Conservation (phyloP, 2,113 vertebrate species). For the Lepus timidus region DNA sequence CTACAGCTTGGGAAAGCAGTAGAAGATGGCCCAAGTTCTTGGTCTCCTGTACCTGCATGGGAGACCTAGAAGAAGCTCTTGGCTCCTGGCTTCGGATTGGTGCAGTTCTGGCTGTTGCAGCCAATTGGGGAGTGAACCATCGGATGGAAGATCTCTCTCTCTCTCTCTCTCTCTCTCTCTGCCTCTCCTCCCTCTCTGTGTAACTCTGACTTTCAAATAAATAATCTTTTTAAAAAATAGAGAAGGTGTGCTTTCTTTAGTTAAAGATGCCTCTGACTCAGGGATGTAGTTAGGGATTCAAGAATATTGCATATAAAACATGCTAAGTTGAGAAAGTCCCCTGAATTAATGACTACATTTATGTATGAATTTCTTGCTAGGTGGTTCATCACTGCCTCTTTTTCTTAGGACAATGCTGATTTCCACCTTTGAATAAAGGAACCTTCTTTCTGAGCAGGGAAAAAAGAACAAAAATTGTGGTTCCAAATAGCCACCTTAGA, state of each 20-base stretch:
- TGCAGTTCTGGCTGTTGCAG: too few species aligned
- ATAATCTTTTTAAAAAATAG: too few species aligned
- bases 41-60: too few species aligned
- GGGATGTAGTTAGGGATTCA: background rate
- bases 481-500: background rate
- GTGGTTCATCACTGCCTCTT: background rate
- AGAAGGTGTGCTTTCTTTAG: background rate
- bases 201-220: too few species aligned
- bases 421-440: background rate
- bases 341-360: background rate
- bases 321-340: background rate
- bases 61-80: too few species aligned
- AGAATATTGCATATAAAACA: background rate
- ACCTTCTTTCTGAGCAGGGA: background rate
- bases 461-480: background rate
- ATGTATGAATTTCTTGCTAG: background rate
- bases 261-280: background rate
- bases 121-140: too few species aligned
- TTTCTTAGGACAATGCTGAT: background rate
- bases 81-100: too few species aligned
- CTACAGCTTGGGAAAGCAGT: too few species aligned
- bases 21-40: too few species aligned
- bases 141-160: too few species aligned
- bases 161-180: too few species aligned
- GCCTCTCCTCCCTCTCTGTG: too few species aligned